These are phyloP conservation scores for Notoglanidium macrostoma DNA, from an alignment of 2,797 vertebrate species.

Conservation along the genomic window DNA sequence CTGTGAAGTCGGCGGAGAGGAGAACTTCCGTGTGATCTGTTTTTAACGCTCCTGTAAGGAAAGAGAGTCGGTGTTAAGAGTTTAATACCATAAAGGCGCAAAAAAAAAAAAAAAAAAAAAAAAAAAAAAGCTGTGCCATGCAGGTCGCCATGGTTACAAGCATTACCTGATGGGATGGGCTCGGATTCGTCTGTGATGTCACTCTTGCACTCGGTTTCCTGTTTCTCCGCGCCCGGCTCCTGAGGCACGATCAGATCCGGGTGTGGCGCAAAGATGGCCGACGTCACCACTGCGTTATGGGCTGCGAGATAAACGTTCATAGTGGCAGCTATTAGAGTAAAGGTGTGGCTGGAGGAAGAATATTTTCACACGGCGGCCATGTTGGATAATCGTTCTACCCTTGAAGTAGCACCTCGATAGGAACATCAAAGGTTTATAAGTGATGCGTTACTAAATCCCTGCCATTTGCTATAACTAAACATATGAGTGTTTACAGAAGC, in stretches of 20 bases:
- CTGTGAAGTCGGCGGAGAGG: conserved; percentile 97
- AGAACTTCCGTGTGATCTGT: conserved; percentile 94
- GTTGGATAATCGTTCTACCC: not conserved
- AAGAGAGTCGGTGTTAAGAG: not conserved
- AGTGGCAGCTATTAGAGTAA: not conserved
- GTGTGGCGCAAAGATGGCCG: conserved; percentile 94
- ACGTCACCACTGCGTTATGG: conserved; percentile 98
- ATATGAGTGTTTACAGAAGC: too few species aligned
- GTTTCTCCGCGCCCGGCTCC: conserved; percentile 84
- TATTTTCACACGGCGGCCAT: not conserved
- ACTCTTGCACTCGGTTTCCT: conserved; percentile 82
- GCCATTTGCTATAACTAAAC: not conserved
- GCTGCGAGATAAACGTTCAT: conserved; percentile 72
- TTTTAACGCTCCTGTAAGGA: conserved; percentile 86
- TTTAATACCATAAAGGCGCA: too few species aligned
- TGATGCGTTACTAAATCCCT: not conserved
- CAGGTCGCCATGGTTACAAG: not conserved
- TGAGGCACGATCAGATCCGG: conserved; percentile 89
- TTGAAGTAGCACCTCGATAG: not conserved
- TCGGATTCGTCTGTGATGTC: conserved; percentile 82
- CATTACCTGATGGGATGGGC: conserved; percentile 87
- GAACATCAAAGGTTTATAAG: too few species aligned
- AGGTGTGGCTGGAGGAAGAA: not conserved
- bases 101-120: not conserved
- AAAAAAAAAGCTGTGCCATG: not conserved